A percentile compares a stretch with the other conserved stretches of the same genome.
These are phyloP conservation scores for Brachypterus glaber DNA, from an alignment of 2,888 invertebrate genomes.

Conservation along the genomic window DNA sequence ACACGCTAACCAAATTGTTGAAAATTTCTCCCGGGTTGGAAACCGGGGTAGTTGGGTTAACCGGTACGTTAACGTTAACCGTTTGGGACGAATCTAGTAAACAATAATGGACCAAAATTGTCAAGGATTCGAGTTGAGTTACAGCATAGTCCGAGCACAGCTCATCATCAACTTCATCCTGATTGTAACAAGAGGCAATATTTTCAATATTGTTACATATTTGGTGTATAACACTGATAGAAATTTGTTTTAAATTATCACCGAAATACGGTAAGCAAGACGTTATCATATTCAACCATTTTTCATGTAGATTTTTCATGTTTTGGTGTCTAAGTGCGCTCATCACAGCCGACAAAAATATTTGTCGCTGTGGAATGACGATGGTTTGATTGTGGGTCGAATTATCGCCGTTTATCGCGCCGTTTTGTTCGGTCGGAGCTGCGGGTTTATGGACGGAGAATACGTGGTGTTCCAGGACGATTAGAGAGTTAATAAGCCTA, in stretches of 20 bases:
- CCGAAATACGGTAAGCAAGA: constrained; percentile 72
- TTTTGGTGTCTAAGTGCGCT: constrained; percentile 64
- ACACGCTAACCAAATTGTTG: constrained; percentile 71
- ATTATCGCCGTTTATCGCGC: constrained; percentile 35
- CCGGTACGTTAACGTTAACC: constrained; percentile 33
- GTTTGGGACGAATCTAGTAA: constrained; percentile 53
- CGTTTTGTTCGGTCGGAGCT: constrained; percentile 18
- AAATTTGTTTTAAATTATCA: constrained; percentile 64
- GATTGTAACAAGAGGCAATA: constrained; percentile 38
- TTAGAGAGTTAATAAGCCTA: constrained; percentile 58
- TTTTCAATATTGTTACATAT: constrained; percentile 67
- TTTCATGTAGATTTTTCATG: constrained; percentile 64
- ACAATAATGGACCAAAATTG: constrained; percentile 71
- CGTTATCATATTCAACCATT: constrained; percentile 75
- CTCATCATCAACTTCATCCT: constrained; percentile 39
- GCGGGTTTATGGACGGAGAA: constrained; percentile 22
- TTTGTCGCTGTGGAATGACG: constrained; percentile 67
- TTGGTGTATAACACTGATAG: constrained; percentile 69
- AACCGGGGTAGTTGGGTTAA: constrained; percentile 38
- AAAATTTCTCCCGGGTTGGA: constrained; percentile 63
- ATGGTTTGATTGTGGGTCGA: constrained; percentile 51
- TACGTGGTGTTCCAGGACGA: constrained; percentile 67
- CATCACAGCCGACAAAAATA: constrained; percentile 71
- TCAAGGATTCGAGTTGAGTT: constrained; percentile 67
- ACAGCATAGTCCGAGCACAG: constrained; percentile 69